These are phyloP conservation scores for Brachionus manjavacas DNA, from an alignment of 1,140 invertebrate genomes.

Conservation along the genomic window DNA sequence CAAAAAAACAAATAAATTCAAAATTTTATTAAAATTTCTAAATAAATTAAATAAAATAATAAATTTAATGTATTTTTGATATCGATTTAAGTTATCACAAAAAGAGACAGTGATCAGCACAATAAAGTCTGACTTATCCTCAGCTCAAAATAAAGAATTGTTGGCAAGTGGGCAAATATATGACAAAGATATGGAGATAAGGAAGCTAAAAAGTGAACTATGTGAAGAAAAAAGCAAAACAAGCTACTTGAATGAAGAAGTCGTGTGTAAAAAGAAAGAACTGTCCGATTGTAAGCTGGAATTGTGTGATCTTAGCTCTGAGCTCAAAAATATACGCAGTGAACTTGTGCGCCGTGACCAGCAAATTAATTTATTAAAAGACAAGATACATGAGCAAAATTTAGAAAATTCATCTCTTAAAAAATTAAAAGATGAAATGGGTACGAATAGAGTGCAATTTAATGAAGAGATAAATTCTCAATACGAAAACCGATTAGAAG, in stretches of 20 bases:
- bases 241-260: not conserved
- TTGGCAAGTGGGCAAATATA: not conserved
- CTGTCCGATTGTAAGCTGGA: not conserved
- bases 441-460: not conserved
- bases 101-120: constrained; percentile 21
- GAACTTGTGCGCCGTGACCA: not conserved
- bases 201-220: not conserved
- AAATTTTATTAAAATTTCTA: too few relatives aligned
- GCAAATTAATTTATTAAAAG: constrained; percentile 18
- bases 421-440: not conserved
- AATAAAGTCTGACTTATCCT: constrained; percentile 10
- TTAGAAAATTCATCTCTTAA: not conserved
- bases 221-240: not conserved
- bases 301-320: not conserved
- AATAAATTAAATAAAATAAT: not conserved
- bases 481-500: constrained; percentile 51
- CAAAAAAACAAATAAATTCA: too few relatives aligned
- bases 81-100: not conserved
- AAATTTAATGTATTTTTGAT: not conserved
- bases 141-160: constrained; percentile 24
- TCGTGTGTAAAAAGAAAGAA: not conserved
- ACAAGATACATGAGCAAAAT: constrained; percentile 22
- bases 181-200: constrained; percentile 25
- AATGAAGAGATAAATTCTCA: constrained; percentile 42
- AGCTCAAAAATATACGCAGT: not conserved